Conservation (phyloP, 2,113 vertebrate genomes). For the Columba janthina region DNA sequence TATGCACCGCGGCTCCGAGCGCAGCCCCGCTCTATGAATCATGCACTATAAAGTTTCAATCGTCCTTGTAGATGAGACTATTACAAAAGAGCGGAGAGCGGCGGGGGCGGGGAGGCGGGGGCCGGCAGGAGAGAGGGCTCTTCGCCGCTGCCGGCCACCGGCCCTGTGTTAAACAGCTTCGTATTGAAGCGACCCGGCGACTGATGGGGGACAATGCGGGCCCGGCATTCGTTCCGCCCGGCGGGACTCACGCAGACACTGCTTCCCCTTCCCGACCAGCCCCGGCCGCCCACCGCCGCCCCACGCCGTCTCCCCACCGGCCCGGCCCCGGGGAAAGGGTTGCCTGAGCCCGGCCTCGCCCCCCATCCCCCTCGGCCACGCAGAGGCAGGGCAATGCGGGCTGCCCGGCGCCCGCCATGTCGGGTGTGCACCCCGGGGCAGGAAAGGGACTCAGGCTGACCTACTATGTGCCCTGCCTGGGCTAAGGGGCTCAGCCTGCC, state of each 20-base stretch:
- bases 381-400: neutral
- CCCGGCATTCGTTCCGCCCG: neutral
- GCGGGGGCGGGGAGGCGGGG: neutral
- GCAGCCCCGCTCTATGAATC: conserved; percentile 72
- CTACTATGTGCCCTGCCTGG: accelerated
- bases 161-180: conserved; percentile 29
- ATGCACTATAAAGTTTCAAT: conserved; percentile 78
- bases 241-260: neutral
- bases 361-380: too few species aligned
- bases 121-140: neutral
- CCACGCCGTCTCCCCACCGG: neutral
- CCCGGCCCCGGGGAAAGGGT: neutral
- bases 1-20: conserved; percentile 56
- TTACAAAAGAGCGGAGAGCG: neutral
- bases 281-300: too few species aligned
- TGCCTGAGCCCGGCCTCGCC: neutral
- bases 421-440: neutral
- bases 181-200: conserved; percentile 17
- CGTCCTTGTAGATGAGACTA: conserved; percentile 73
- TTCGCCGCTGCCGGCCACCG: neutral
- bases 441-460: neutral
- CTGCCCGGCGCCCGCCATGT: too few species aligned
- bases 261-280: neutral
- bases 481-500: neutral
- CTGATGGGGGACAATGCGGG: neutral